Conservation (phyloP, 1,140 invertebrate species). For the Ylistrum balloti region DNA sequence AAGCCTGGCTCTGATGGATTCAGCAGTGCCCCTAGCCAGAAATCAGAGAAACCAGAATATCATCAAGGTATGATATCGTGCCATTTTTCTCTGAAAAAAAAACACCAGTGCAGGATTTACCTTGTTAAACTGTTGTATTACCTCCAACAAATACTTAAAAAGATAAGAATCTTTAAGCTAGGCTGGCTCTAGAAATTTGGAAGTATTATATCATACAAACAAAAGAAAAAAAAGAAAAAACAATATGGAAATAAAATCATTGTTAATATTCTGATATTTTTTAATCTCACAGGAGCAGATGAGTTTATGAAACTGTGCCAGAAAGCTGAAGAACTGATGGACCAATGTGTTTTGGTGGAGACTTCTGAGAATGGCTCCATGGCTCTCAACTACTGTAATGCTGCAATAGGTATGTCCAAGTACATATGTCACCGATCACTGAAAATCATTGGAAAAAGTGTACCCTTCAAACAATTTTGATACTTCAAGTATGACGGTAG, state of each 20-base stretch:
- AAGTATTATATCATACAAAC: too few relatives aligned
- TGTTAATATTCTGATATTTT: too few relatives aligned
- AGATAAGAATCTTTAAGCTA: too few relatives aligned
- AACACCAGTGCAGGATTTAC: too few relatives aligned
- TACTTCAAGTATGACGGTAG: too few relatives aligned
- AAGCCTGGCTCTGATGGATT: not conserved
- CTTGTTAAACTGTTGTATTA: too few relatives aligned
- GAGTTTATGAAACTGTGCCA: not conserved
- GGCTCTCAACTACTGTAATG: slow-evolving; percentile 71
- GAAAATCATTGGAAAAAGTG: too few relatives aligned
- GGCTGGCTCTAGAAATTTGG: too few relatives aligned
- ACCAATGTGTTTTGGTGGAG: slow-evolving; percentile 77
- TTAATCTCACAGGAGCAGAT: not conserved
- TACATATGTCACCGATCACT: not conserved
- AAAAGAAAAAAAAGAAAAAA: too few relatives aligned
- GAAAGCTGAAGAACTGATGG: slow-evolving; percentile 76
- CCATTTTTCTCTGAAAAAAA: too few relatives aligned
- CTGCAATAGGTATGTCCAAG: slow-evolving; percentile 68
- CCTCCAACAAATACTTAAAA: too few relatives aligned
- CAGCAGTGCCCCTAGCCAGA: not conserved
- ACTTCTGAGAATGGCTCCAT: slow-evolving; percentile 66
- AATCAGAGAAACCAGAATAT: not conserved
- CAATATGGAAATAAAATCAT: too few relatives aligned
- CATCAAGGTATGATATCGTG: not conserved
- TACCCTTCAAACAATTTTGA: not conserved